Conservation (phyloP, 2,888 invertebrate genomes). For the Callimorpha dominula region DNA sequence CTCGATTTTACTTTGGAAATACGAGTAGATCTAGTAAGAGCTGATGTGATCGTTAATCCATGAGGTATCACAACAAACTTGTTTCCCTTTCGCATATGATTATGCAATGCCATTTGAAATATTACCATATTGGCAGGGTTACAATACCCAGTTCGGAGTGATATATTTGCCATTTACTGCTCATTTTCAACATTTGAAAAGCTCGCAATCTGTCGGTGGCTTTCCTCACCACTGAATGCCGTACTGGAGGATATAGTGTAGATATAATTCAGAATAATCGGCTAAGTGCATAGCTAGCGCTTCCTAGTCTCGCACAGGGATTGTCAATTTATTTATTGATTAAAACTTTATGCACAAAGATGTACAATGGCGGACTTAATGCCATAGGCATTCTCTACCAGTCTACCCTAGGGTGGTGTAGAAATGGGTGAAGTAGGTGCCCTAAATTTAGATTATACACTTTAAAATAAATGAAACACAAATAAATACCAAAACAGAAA, state of each 20-base stretch:
- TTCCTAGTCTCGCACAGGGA: background rate
- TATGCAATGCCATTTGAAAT: background rate
- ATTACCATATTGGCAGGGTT: background rate
- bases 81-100: background rate
- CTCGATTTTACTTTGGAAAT: background rate
- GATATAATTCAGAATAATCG: background rate
- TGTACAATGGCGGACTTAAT: no score
- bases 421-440: no score
- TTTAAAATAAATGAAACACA: no score
- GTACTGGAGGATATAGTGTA: background rate
- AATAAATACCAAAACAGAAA: no score
- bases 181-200: background rate
- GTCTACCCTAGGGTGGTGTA: no score
- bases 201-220: background rate
- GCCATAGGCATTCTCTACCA: no score
- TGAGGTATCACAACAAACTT: background rate
- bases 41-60: background rate
- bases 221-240: background rate
- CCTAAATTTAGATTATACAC: no score
- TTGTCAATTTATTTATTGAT: no score
- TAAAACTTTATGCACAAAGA: no score
- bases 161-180: background rate
- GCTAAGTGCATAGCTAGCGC: background rate
- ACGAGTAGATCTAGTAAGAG: background rate
- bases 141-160: background rate